Evolutionary conservation across 1,140 invertebrate genomes (phyloP).

Genomic region (Wasmannia auropunctata): DNA sequence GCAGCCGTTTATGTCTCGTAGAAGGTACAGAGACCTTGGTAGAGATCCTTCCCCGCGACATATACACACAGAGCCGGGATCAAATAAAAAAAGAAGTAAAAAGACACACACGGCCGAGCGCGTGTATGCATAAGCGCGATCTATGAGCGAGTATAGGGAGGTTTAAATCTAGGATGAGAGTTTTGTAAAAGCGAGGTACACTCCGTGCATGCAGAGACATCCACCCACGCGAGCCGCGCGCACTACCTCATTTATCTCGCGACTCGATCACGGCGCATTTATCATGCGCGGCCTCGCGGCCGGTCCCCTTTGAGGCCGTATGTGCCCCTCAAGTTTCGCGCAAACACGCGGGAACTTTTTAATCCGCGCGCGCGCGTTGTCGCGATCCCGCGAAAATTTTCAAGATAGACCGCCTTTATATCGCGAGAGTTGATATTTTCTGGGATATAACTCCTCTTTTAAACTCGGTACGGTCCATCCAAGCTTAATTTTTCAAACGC

Average conservation of each 20-base stretch:
- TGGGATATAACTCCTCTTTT: too few species aligned
- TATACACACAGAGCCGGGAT: neutral
- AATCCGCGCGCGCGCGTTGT: slow-evolving; percentile 21
- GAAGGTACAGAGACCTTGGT: too few species aligned
- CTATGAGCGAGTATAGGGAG: slow-evolving; percentile 2
- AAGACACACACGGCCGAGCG: neutral
- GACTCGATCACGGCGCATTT: slow-evolving; percentile 47
- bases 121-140: neutral
- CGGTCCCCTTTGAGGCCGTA: slow-evolving; percentile 13
- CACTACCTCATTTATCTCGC: slow-evolving; percentile 55
- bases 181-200: slow-evolving; percentile 18
- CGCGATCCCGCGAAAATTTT: slow-evolving; percentile 21
- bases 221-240: neutral
- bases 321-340: slow-evolving; percentile 38
- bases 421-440: neutral
- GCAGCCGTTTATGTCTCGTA: neutral
- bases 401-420: slow-evolving; percentile 13
- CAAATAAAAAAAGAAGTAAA: slow-evolving; percentile 10
- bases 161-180: slow-evolving; percentile 38
- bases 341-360: slow-evolving; percentile 45
- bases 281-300: slow-evolving; percentile 42
- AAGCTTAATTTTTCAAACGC: neutral
- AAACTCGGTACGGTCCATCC: neutral
- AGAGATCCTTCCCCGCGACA: neutral
- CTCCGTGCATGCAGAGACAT: neutral